Conservation (phyloP, 1,140 invertebrate species). For the Pogonomyrmex barbatus region DNA sequence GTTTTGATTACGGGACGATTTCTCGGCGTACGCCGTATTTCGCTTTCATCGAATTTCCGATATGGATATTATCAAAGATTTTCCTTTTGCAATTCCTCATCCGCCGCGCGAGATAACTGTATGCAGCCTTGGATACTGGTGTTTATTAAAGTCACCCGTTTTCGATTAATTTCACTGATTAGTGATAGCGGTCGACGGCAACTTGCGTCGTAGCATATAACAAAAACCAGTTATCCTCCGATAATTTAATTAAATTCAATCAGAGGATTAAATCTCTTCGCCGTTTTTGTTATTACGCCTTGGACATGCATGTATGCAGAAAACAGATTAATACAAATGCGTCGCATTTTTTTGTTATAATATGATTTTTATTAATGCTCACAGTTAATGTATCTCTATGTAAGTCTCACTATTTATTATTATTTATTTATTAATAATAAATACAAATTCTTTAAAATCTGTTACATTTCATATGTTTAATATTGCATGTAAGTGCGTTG, state of each 20-base stretch:
- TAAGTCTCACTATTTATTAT: background rate
- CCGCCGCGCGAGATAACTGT: slow-evolving; percentile 3
- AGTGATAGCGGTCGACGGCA: slow-evolving; percentile 50
- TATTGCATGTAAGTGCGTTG: slow-evolving; percentile 9
- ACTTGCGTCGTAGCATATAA: slow-evolving; percentile 13
- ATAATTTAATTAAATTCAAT: slow-evolving; percentile 70
- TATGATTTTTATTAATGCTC: background rate
- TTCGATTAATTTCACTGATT: slow-evolving; percentile 70
- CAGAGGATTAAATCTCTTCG: slow-evolving; percentile 10
- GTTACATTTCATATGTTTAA: background rate
- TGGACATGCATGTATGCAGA: background rate
- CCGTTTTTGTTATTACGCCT: slow-evolving; percentile 9
- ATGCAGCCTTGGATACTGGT: background rate
- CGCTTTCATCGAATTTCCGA: slow-evolving; percentile 54
- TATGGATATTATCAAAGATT: slow-evolving; percentile 49
- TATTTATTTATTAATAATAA: slow-evolving; percentile 6
- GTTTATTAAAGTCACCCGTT: slow-evolving; percentile 62
- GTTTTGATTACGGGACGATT: slow-evolving; percentile 39
- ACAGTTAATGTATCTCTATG: background rate
- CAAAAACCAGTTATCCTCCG: slow-evolving; percentile 55
- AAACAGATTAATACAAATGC: slow-evolving; percentile 39
- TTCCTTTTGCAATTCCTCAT: slow-evolving; percentile 20
- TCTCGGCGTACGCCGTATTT: slow-evolving; percentile 13
- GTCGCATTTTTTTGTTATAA: background rate
- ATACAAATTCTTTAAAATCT: background rate